Evolutionary conservation across 1,140 invertebrate species (phyloP), one percentile per base, ranked within the genome.

Genomic region (Pygmarrhopalites habei): DNA sequence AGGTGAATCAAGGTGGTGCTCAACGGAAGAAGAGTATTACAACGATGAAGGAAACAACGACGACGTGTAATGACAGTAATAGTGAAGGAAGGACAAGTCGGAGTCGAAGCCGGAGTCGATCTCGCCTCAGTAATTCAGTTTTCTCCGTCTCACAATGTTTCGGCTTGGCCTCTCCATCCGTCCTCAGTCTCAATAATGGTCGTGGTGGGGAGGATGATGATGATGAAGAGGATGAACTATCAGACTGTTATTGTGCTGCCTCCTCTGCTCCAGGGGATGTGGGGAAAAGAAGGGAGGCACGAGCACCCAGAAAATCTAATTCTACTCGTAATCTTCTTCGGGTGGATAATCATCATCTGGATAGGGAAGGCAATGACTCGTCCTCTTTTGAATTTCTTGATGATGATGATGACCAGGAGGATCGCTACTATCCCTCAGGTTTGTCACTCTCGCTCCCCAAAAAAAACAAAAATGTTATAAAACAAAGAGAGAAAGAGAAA

Each of bases 401-500:
- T 28, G 44, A 64, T 43, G 53, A 53, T 43, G 32, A 63, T 25
- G 64, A 66, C 52, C 56, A 62, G 23, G 60, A 62, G 5, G 58
- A 66, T 28, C 55, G 43, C 15, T 66, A 66, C 61, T 66, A 66
- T 46, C 60, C 65, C 23, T 66, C 65, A 66, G 65, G 65, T 66
- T n/a, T 51, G 58, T 65, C 5, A 41, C 19, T 59, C 10, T n/a
- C n/a, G n/a, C n/a, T n/a, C n/a, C n/a, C n/a, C n/a, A n/a, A n/a
- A n/a, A n/a, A n/a, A n/a, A n/a, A n/a, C n/a, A n/a, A n/a, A n/a
- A n/a, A 12, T 41, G 39, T 41, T 12, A 41, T 41, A 41, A 41
- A 41, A n/a, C 39, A 41, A 41, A n/a, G 39, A n/a, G n/a, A n/a
- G n/a, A n/a, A n/a, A n/a, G n/a, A n/a, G n/a, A n/a, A n/a, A n/a